These are phyloP conservation scores for Microctenopoma stevenorrisi DNA, from an alignment of 2,797 vertebrate species.

Conservation along the genomic window DNA sequence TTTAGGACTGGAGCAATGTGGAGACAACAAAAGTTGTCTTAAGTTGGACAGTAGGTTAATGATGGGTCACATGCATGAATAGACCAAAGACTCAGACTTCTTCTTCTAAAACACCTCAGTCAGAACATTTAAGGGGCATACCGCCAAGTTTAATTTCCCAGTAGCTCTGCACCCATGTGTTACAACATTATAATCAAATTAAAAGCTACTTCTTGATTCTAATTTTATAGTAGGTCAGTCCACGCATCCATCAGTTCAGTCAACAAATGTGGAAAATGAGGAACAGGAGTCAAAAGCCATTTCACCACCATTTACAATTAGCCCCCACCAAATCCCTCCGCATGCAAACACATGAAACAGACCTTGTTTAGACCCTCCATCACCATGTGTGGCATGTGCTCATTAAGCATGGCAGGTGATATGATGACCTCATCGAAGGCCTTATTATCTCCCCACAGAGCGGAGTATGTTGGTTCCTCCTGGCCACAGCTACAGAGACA, in stretches of 20 bases:
- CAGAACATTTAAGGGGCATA: not conserved
- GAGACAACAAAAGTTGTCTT: constrained; percentile 34
- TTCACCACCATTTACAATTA: constrained; percentile 14
- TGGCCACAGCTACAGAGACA: constrained; percentile 90
- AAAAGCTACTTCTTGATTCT: too few relatives aligned
- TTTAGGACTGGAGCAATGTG: constrained; percentile 44
- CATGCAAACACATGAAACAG: constrained; percentile 51
- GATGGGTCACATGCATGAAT: constrained; percentile 46
- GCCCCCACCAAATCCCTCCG: not conserved
- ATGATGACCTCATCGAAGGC: constrained; percentile 99
- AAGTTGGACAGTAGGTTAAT: constrained; percentile 39
- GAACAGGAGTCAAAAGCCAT: constrained; percentile 18
- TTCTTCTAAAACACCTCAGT: constrained; percentile 8
- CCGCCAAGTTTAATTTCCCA: not conserved
- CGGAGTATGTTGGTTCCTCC: constrained; percentile 98
- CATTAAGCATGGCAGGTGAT: constrained; percentile 97
- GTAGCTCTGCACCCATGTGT: not conserved
- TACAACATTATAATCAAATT: too few relatives aligned
- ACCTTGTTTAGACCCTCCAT: constrained; percentile 99
- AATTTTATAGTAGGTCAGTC: constrained; percentile 8
- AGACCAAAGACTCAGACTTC: not conserved
- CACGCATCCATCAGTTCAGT: constrained; percentile 12
- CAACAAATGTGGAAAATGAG: constrained; percentile 29
- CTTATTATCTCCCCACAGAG: constrained; percentile 99
- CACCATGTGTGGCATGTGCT: constrained; percentile 97